Percentiles rank a stretch among this genome's conserved stretches.
Evolutionary conservation across 53 echinoderm and acorn worm species (phyloP).

Genomic region (Arbacia lixula): DNA sequence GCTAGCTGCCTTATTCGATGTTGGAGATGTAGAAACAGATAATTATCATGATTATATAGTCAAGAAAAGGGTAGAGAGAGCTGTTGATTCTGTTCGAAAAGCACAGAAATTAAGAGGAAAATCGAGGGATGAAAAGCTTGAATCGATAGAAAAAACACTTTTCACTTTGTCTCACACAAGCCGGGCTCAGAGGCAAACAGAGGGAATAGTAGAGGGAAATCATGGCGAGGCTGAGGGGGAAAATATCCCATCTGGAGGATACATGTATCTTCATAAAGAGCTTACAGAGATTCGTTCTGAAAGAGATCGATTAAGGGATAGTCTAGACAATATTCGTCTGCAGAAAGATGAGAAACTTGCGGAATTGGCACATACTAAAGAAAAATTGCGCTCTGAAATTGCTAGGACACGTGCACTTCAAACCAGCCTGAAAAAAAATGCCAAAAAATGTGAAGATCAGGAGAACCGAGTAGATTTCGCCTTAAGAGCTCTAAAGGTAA

Average conservation of each 20-base stretch:
- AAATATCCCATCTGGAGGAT: not conserved
- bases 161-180: not conserved
- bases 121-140: not conserved
- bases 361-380: not conserved
- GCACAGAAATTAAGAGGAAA: not conserved
- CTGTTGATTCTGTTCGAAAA: not conserved
- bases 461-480: not conserved
- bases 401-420: not conserved
- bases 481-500: not conserved
- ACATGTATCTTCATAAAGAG: not conserved
- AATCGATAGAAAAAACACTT: not conserved
- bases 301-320: not conserved
- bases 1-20: not conserved
- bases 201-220: not conserved
- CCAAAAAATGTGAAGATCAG: not conserved
- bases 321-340: not conserved
- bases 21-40: not conserved
- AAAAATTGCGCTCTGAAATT: not conserved
- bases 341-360: not conserved
- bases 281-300: not conserved
- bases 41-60: not conserved
- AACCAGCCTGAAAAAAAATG: not conserved
- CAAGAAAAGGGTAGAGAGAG: not conserved
- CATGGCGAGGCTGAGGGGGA: not conserved
- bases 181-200: not conserved